Percentiles rank a stretch among this genome's conserved stretches.
phyloP scores from a whole-genome alignment of 2,888 invertebrate genomes.

The Dolichopus griseipennis region DNA sequence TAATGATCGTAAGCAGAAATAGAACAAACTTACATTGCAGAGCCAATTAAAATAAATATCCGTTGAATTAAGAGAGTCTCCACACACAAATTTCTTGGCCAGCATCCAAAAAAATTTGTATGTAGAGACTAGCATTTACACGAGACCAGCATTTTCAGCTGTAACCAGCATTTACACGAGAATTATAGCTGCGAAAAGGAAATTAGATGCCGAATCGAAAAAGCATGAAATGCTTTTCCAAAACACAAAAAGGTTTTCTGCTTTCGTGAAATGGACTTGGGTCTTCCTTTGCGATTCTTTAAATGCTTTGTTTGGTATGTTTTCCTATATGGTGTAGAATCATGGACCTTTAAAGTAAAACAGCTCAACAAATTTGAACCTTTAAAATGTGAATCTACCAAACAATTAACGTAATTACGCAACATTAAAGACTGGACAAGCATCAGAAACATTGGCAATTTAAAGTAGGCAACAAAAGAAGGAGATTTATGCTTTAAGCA shows the following conservation, averaged over 20 bases:
- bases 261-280: not conserved
- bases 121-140: no score
- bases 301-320: not conserved
- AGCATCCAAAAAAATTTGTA: no score
- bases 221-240: not conserved
- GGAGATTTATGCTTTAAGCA: no score
- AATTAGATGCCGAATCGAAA: not conserved
- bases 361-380: not conserved
- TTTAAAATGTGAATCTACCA: not conserved
- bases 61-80: not conserved
- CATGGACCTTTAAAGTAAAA: not conserved
- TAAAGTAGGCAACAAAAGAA: no score
- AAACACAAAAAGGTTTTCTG: not conserved
- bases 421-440: no score
- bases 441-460: no score
- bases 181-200: not conserved
- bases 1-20: not conserved
- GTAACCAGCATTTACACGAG: no score
- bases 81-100: not conserved
- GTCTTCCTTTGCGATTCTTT: not conserved
- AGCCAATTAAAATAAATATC: not conserved
- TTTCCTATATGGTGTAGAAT: not conserved
- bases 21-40: not conserved
- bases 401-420: not conserved
- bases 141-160: no score